A percentile compares a stretch with the other conserved stretches of the same genome.
phyloP scores from a whole-genome alignment of 2,113 vertebrate species.

The Cygnus atratus region DNA sequence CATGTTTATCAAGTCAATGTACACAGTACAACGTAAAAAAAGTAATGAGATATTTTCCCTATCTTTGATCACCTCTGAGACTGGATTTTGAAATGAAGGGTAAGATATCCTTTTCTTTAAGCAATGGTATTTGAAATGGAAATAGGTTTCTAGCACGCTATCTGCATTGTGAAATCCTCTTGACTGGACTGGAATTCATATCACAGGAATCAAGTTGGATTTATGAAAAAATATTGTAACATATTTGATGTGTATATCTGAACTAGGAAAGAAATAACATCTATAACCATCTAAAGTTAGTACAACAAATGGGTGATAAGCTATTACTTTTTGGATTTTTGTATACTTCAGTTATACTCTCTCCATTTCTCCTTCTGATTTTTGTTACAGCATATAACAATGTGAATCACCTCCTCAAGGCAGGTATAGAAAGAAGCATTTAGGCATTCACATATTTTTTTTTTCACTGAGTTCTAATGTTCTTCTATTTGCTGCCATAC shows the following conservation, averaged over 20 bases:
- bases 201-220: background rate
- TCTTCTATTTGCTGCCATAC: background rate
- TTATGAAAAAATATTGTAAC: background rate
- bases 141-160: background rate
- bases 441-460: background rate
- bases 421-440: background rate
- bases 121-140: background rate
- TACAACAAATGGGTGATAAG: rapidly evolving
- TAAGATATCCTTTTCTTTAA: background rate
- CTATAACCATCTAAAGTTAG: background rate
- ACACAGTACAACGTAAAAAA: background rate
- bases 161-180: background rate
- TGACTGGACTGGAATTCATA: background rate
- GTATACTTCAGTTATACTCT: background rate
- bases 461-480: background rate
- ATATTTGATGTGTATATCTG: background rate
- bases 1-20: background rate
- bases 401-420: background rate
- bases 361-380: background rate
- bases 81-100: background rate
- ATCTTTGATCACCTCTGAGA: background rate
- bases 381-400: background rate
- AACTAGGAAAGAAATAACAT: background rate
- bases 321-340: background rate
- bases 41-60: background rate